phyloP scores from a whole-genome alignment of 1,140 invertebrate genomes.

The Drosophila parabipectinata region DNA sequence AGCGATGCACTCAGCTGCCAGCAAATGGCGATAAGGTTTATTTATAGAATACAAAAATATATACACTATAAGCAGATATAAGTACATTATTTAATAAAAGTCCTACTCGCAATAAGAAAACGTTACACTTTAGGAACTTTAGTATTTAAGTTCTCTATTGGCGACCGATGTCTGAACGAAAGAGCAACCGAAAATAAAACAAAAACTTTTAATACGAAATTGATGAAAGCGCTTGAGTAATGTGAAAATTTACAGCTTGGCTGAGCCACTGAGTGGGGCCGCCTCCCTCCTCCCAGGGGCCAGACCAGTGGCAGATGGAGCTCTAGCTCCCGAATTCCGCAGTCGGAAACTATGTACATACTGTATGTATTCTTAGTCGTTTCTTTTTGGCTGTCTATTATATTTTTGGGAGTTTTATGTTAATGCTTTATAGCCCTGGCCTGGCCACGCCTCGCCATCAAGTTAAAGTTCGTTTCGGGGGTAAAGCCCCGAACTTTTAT shows the following conservation, averaged over 20 bases:
- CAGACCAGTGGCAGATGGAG: background rate
- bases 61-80: background rate
- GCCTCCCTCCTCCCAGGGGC: background rate
- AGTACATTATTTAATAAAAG: background rate
- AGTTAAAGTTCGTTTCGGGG: conserved; percentile 46
- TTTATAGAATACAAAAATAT: conserved; percentile 2
- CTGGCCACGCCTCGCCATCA: conserved; percentile 46
- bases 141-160: background rate
- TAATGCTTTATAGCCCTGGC: conserved; percentile 47
- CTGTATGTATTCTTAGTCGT: background rate
- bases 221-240: conserved; percentile 49
- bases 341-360: conserved; percentile 28
- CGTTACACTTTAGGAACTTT: background rate
- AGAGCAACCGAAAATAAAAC: conserved; percentile 1
- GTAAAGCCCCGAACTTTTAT: conserved; percentile 50
- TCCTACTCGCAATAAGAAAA: background rate
- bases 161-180: conserved; percentile 10
- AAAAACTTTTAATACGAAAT: conserved; percentile 40
- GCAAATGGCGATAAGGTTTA: conserved; percentile 1
- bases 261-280: conserved; percentile 10
- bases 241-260: conserved; percentile 53
- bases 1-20: background rate
- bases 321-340: conserved; percentile 9
- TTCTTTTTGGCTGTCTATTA: conserved; percentile 8
- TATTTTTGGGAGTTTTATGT: conserved; percentile 27